Base-by-base conservation (phyloP, 2,888 invertebrate genomes). In the Apoda limacodes region DNA sequence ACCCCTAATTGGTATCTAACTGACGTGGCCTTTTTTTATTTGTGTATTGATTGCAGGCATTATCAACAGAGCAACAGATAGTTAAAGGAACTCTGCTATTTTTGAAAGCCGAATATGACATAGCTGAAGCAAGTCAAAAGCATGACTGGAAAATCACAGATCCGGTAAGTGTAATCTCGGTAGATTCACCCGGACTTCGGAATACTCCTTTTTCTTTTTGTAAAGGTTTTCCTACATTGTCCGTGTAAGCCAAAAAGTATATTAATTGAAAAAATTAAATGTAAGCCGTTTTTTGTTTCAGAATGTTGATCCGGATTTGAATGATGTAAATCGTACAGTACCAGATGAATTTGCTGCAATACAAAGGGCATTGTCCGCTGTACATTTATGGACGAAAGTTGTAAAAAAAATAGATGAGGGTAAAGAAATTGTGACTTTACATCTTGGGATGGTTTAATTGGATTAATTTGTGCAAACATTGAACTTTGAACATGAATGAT, bases 91-190 rank as follows among this genome's bases (percentile, higher is more conserved):
- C 56, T 0, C 30, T 76, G 1, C 35, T 72, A 25, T 56, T 68
- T 13, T 19, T 75, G 13, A 60, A 64, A 21, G 43, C 59, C 0
- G 76, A 76, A 20, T 63, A 51, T 3, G 63, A 70, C 11, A 22
- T 75, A 2, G 47, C 54, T 0, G 64, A 60, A 0, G 67, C 71
- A 0, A 55, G 58, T 9, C 11, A 34, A 3, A 61, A 60, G 25
- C 51, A 67, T 9, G 52, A 47, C 0, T 78, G 76, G 76, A 71
- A 66, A 15, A 30, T 37, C 0, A 38, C 47, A 0, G 65, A 62
- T 3, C 39, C 50, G 10, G 72, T 71, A 9, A 56, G 63, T 48
- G 13, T 17, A 5, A 17, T 17, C 7, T 17, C 17, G 17, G 17
- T 6, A 7, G 5, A 6, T 7, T 7, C 17, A 17, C 7, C 5